Evolutionary conservation across 2,113 vertebrate species (phyloP).

Genomic region (Micromys minutus): DNA sequence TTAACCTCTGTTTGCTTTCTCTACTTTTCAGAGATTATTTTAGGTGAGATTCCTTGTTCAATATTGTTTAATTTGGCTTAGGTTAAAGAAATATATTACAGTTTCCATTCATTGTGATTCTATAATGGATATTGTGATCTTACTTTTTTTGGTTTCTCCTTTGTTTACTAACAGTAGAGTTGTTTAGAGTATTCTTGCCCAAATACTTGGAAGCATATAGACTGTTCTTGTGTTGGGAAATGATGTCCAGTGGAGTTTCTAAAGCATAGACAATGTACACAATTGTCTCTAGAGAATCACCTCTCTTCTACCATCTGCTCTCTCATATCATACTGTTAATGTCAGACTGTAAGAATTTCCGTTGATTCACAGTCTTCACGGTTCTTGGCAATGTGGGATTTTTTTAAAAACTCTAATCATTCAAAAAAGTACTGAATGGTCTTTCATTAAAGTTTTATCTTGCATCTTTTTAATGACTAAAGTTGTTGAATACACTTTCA

Average conservation of each 20-base stretch:
- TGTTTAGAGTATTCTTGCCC: not conserved
- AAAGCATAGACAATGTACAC: not conserved
- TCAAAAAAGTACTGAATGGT: not conserved
- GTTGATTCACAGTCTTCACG: not conserved
- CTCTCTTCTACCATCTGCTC: not conserved
- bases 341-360: not conserved
- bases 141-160: not conserved
- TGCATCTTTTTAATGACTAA: not conserved
- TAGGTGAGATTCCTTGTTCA: not conserved
- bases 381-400: not conserved
- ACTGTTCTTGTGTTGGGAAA: not conserved
- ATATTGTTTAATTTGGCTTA: not conserved
- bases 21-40: conserved; percentile 2
- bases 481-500: not conserved
- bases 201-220: not conserved
- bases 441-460: not conserved
- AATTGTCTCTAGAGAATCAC: not conserved
- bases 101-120: not conserved
- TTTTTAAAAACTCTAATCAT: not conserved
- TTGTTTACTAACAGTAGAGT: not conserved
- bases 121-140: not conserved
- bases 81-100: not conserved
- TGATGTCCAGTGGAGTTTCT: not conserved
- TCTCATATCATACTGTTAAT: not conserved
- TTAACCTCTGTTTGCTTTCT: not conserved